A percentile compares a stretch with the other conserved stretches of the same genome.
Evolutionary conservation across 2,113 vertebrate genomes (phyloP).

Genomic region (Phalacrocorax brasilianus): DNA sequence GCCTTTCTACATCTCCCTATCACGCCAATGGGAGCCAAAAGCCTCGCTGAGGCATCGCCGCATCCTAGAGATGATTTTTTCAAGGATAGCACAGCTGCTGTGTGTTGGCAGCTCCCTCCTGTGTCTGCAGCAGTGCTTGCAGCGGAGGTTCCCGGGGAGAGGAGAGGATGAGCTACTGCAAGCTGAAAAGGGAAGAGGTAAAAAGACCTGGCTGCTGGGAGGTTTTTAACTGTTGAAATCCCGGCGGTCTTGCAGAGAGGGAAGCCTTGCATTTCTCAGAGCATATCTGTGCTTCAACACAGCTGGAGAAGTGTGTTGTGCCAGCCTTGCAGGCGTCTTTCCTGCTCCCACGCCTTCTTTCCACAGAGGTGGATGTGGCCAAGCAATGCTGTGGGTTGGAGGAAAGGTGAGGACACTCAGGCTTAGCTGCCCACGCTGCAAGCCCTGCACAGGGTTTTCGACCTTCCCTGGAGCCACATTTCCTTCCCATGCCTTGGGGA

Average conservation of each 20-base stretch:
- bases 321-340: neutral
- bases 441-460: neutral
- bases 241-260: too few species aligned
- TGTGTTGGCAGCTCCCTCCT: neutral
- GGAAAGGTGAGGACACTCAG: neutral
- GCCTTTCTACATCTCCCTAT: neutral
- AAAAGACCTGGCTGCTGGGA: neutral
- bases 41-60: neutral
- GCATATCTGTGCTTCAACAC: rapidly evolving
- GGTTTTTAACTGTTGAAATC: neutral
- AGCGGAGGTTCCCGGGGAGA: neutral
- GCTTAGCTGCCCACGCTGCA: neutral
- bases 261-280: neutral
- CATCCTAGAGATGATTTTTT: neutral
- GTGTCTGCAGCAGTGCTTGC: neutral
- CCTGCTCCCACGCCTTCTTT: neutral
- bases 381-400: neutral
- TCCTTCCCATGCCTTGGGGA: neutral
- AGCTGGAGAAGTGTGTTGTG: neutral
- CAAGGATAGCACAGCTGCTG: neutral
- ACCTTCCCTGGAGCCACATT: neutral
- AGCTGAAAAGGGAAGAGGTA: neutral
- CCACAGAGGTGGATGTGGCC: neutral
- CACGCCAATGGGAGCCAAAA: rapidly evolving
- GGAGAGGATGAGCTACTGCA: neutral